Evolutionary conservation across 2,113 vertebrate species (phyloP).

Genomic region (Genyomyrus donnyi): DNA sequence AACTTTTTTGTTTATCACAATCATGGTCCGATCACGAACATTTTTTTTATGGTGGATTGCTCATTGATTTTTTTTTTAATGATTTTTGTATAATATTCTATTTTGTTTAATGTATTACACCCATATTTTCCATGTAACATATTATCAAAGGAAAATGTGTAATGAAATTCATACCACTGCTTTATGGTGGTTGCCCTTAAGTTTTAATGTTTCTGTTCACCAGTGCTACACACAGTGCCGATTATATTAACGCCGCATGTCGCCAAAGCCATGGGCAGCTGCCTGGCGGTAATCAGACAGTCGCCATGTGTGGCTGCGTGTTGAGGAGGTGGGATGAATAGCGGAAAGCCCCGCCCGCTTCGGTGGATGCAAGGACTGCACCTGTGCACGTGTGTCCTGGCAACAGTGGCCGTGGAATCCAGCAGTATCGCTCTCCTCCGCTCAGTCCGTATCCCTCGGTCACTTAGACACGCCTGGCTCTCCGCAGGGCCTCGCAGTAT

Average conservation of each 20-base stretch:
- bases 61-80: neutral
- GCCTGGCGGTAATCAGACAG: slow-evolving; percentile 37
- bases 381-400: neutral
- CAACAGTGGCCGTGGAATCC: neutral
- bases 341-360: neutral
- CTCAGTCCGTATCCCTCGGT: neutral
- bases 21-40: neutral
- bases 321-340: neutral
- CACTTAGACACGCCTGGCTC: neutral
- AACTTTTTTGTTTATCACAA: neutral
- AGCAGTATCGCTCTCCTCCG: neutral
- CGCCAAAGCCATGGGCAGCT: slow-evolving; percentile 26
- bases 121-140: slow-evolving; percentile 33
- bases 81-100: neutral
- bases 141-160: slow-evolving; percentile 38
- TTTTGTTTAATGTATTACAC: slow-evolving; percentile 17
- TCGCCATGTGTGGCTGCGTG: neutral
- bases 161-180: slow-evolving; percentile 45
- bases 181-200: slow-evolving; percentile 38
- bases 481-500: neutral
- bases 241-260: slow-evolving; percentile 39
- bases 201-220: slow-evolving; percentile 30
- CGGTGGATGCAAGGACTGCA: neutral
- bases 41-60: neutral
- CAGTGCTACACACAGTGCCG: slow-evolving; percentile 34